Conservation (phyloP, 2,888 invertebrate genomes). For the Tetranychus truncatus region DNA sequence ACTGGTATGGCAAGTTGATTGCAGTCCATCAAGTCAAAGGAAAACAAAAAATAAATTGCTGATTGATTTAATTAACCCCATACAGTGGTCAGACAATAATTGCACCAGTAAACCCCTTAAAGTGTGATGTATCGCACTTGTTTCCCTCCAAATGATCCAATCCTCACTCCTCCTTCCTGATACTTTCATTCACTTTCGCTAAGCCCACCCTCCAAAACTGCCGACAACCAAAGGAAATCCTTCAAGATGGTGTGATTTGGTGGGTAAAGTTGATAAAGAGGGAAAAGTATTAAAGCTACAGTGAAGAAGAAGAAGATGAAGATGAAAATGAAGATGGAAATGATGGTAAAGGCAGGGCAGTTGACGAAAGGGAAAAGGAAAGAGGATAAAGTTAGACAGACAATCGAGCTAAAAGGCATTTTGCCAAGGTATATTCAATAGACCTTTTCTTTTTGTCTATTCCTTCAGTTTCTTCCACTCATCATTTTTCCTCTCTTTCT, state of each 20-base stretch:
- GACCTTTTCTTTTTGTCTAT: neutral
- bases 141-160: slow-evolving; percentile 5
- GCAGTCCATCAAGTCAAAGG: no score
- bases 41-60: no score
- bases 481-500: neutral
- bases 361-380: neutral
- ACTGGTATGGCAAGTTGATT: no score
- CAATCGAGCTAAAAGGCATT: neutral
- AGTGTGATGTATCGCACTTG: neutral
- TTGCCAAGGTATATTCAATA: neutral
- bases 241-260: neutral
- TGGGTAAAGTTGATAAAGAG: neutral
- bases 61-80: no score
- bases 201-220: slow-evolving; percentile 5
- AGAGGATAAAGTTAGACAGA: neutral
- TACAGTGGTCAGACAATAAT: no score
- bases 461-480: neutral
- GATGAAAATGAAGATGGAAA: neutral
- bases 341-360: neutral
- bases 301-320: neutral
- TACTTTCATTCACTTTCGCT: slow-evolving; percentile 9
- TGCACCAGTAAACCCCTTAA: no score
- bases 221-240: slow-evolving; percentile 25
- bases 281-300: neutral
- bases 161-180: slow-evolving; percentile 17